These are phyloP conservation scores for Astropecten irregularis DNA, from an alignment of 53 echinoderm and acorn worm species.

Conservation along the genomic window DNA sequence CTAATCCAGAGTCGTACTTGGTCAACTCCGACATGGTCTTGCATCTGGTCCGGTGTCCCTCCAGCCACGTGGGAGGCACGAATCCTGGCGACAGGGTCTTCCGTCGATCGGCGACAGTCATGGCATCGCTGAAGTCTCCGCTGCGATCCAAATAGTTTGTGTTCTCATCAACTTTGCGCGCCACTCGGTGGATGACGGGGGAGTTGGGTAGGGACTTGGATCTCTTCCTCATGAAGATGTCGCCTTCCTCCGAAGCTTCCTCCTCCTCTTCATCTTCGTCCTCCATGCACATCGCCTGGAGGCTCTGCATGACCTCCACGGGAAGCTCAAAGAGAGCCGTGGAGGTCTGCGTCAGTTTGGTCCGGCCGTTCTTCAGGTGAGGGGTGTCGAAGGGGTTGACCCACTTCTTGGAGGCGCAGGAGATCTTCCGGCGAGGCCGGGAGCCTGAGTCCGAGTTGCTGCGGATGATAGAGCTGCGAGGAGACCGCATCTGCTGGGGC, in stretches of 20 bases:
- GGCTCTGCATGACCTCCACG: slow-evolving; percentile 22
- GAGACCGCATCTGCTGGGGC: slow-evolving; percentile 33
- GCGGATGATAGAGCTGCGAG: slow-evolving; percentile 47
- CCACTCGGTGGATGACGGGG: slow-evolving; percentile 22
- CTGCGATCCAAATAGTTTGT: slow-evolving; percentile 10
- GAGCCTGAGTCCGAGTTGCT: slow-evolving; percentile 82
- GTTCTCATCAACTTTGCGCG: slow-evolving; percentile 39
- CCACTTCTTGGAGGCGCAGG: slow-evolving; percentile 23
- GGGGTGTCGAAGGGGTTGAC: slow-evolving; percentile 90
- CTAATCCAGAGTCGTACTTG: slow-evolving; percentile 36
- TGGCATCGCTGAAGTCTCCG: not conserved
- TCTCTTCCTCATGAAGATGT: slow-evolving; percentile 2
- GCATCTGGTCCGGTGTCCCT: slow-evolving; percentile 4
- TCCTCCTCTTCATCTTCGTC: slow-evolving; percentile 24
- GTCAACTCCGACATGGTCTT: not conserved
- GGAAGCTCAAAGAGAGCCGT: not conserved
- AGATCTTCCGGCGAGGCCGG: slow-evolving; percentile 27
- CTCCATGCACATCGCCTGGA: slow-evolving; percentile 42
- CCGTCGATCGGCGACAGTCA: slow-evolving; percentile 5
- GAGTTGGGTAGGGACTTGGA: slow-evolving; percentile 61
- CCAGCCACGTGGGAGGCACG: slow-evolving; percentile 6
- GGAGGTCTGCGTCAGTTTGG: slow-evolving; percentile 45
- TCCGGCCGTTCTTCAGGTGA: slow-evolving; percentile 70
- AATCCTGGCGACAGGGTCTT: slow-evolving; percentile 15
- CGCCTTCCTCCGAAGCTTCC: not conserved